Evolutionary conservation across 2,797 vertebrate genomes (phyloP).

Genomic region (Triplophysa yarkandensis): DNA sequence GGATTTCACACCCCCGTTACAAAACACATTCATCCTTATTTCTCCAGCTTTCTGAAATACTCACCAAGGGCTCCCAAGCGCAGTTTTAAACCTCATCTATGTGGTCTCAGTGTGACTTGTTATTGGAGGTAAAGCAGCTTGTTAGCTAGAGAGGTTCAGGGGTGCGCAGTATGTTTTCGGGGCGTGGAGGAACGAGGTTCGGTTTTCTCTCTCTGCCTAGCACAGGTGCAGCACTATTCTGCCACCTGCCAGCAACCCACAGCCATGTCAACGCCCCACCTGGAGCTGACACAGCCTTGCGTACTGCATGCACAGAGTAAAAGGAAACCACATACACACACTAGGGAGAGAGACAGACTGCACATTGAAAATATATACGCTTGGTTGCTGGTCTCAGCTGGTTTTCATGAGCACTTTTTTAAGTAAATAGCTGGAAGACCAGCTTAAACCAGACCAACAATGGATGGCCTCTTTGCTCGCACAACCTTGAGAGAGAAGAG

Average conservation of each 20-base stretch:
- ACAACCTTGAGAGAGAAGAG: constrained; percentile 43
- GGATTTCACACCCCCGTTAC: constrained; percentile 41
- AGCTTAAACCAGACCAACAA: background rate
- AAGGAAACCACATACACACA: constrained; percentile 35
- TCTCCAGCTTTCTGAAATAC: constrained; percentile 25
- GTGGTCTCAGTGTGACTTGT: constrained; percentile 40
- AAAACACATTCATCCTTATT: constrained; percentile 52
- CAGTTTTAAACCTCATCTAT: constrained; percentile 44
- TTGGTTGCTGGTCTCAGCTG: background rate
- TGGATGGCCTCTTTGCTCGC: constrained; percentile 25
- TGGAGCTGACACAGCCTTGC: constrained; percentile 73
- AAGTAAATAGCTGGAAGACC: background rate
- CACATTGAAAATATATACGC: constrained; percentile 9
- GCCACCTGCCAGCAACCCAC: constrained; percentile 71
- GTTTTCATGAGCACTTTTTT: background rate
- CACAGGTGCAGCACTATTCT: constrained; percentile 71
- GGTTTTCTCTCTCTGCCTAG: constrained; percentile 42
- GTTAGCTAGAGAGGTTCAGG: constrained; percentile 37
- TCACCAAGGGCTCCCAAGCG: constrained; percentile 16
- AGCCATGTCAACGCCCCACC: constrained; percentile 71
- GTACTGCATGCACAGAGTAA: constrained; percentile 52
- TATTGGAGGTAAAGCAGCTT: constrained; percentile 35
- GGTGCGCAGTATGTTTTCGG: constrained; percentile 42
- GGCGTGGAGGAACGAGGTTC: constrained; percentile 39
- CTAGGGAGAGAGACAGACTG: constrained; percentile 15